A percentile compares a stretch with the other conserved stretches of the same genome.
These are phyloP conservation scores for Gymnarchus niloticus DNA, from an alignment of 2,113 vertebrate genomes.

Conservation along the genomic window DNA sequence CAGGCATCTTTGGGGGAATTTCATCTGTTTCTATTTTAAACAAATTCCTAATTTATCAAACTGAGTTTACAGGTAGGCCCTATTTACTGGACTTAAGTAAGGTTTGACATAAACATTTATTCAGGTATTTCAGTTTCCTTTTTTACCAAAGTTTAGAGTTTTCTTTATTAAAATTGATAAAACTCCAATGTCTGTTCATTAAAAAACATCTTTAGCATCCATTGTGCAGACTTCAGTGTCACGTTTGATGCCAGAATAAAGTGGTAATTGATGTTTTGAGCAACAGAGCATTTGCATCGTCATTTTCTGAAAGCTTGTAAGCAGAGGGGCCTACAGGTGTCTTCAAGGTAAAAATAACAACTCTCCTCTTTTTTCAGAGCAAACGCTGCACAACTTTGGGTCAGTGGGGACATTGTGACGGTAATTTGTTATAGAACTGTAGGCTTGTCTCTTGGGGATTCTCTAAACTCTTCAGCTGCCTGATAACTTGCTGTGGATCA, in stretches of 20 bases:
- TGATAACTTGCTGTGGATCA: background rate
- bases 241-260: background rate
- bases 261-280: background rate
- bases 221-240: background rate
- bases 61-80: background rate
- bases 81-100: background rate
- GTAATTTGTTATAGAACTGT: background rate
- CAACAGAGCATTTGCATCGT: background rate
- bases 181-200: background rate
- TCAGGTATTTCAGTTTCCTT: background rate
- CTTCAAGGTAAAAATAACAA: background rate
- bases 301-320: background rate
- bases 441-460: background rate
- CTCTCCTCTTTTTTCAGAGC: background rate
- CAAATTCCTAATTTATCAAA: background rate
- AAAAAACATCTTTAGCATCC: background rate
- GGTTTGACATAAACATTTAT: background rate
- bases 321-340: background rate
- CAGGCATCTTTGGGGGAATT: background rate
- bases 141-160: background rate
- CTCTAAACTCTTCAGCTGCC: background rate
- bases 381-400: background rate
- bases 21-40: background rate
- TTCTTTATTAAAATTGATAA: conserved; percentile 2
- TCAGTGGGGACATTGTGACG: background rate